phyloP scores from a whole-genome alignment of 2,888 invertebrate species.

The Marasmarcha lunaedactyla region DNA sequence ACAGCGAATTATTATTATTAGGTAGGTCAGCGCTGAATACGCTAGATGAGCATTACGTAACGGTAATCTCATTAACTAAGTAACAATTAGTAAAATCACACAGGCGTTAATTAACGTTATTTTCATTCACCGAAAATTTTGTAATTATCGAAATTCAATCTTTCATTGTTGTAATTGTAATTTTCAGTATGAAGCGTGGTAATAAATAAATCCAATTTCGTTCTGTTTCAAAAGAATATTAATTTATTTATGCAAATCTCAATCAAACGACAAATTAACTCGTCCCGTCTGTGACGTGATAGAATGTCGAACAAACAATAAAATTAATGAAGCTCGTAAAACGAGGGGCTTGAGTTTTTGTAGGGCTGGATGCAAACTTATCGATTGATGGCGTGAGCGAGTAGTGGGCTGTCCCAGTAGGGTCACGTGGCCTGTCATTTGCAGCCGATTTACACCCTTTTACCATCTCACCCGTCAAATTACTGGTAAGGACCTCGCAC shows the following conservation, averaged over 20 bases:
- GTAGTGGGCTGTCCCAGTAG: slow-evolving; percentile 7
- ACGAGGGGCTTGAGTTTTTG: neutral
- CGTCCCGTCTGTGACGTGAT: neutral
- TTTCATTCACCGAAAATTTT: too few relatives aligned
- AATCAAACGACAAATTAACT: neutral
- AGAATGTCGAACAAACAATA: slow-evolving; percentile 1
- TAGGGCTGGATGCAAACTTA: slow-evolving; percentile 22
- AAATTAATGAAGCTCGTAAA: slow-evolving; percentile 1
- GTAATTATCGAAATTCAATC: too few relatives aligned
- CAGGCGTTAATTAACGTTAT: too few relatives aligned
- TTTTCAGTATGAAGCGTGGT: too few relatives aligned
- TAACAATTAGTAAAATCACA: too few relatives aligned
- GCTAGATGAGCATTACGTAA: too few relatives aligned
- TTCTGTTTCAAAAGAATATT: neutral
- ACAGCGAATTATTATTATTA: too few relatives aligned
- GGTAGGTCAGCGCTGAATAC: too few relatives aligned
- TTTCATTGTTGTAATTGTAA: too few relatives aligned
- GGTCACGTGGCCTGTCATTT: slow-evolving; percentile 51
- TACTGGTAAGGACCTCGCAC: slow-evolving; percentile 32
- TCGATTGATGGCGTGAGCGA: slow-evolving; percentile 18
- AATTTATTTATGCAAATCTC: slow-evolving; percentile 1
- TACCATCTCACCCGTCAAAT: slow-evolving; percentile 45
- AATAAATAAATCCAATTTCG: too few relatives aligned
- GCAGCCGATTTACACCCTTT: slow-evolving; percentile 44
- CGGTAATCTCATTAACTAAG: too few relatives aligned